phyloP scores from a whole-genome alignment of 2,113 vertebrate species.

The Macquaria ambigua region DNA sequence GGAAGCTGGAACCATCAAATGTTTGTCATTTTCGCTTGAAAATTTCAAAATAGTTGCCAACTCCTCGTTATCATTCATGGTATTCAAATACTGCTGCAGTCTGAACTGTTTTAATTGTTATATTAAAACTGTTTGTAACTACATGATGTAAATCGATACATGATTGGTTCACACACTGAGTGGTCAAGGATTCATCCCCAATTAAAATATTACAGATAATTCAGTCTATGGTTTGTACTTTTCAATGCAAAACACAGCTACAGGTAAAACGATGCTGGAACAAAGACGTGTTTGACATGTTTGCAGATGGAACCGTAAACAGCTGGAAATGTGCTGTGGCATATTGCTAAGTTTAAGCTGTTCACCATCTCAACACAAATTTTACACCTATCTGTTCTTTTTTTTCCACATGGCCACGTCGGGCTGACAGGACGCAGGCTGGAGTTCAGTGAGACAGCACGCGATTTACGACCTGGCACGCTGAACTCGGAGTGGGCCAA shows the following conservation, averaged over 20 bases:
- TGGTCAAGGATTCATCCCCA: constrained; percentile 1
- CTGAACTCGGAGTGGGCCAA: constrained; percentile 62
- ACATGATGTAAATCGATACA: not conserved
- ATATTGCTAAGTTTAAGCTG: constrained; percentile 28
- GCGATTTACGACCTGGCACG: constrained; percentile 74
- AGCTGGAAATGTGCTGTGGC: constrained; percentile 41
- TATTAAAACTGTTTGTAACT: not conserved
- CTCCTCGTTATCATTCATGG: not conserved
- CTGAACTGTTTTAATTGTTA: not conserved
- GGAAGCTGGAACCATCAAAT: not conserved
- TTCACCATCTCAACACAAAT: constrained; percentile 40
- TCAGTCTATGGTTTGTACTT: not conserved
- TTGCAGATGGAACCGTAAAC: constrained; percentile 32
- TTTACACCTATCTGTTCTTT: constrained; percentile 63
- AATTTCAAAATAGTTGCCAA: not conserved
- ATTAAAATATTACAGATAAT: constrained; percentile 1
- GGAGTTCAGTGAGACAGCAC: constrained; percentile 62
- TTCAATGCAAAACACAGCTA: constrained; percentile 4
- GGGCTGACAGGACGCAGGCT: constrained; percentile 64
- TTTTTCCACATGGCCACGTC: constrained; percentile 38
- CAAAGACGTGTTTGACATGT: not conserved
- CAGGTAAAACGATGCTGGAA: constrained; percentile 34
- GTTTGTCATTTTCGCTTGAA: not conserved
- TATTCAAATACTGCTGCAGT: not conserved
- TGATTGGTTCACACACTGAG: not conserved